These are phyloP conservation scores for Bombus waltoni DNA, from an alignment of 1,140 invertebrate genomes.

Conservation along the genomic window DNA sequence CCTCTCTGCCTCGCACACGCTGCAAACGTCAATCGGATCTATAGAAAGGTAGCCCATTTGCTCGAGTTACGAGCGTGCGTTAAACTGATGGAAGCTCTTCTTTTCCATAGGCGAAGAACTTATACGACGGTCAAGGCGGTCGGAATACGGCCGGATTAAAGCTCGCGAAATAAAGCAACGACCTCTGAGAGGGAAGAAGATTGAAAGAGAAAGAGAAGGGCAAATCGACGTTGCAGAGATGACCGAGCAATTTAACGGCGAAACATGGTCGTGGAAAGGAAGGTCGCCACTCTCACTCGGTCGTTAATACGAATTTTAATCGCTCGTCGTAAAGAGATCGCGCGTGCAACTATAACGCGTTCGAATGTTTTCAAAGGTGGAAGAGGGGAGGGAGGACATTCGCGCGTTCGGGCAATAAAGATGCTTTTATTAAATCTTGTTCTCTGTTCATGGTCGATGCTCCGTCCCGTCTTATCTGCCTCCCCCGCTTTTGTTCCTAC, in stretches of 20 bases:
- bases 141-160: slow-evolving; percentile 32
- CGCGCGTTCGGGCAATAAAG: slow-evolving; percentile 60
- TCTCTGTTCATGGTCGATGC: slow-evolving; percentile 15
- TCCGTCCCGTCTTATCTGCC: slow-evolving; percentile 29
- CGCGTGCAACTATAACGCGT: slow-evolving; percentile 19
- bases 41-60: slow-evolving; percentile 19
- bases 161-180: slow-evolving; percentile 53
- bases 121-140: slow-evolving; percentile 27
- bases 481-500: slow-evolving; percentile 28
- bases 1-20: too few relatives aligned
- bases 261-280: neutral
- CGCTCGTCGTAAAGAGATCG: slow-evolving; percentile 69
- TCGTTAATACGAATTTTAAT: slow-evolving; percentile 75
- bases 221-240: neutral
- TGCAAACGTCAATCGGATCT: slow-evolving; percentile 20
- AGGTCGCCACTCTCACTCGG: slow-evolving; percentile 17
- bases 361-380: neutral
- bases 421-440: slow-evolving; percentile 68
- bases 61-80: slow-evolving; percentile 48
- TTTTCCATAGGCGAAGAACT: slow-evolving; percentile 16
- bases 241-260: slow-evolving; percentile 7
- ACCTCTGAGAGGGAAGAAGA: neutral
- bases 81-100: slow-evolving; percentile 31
- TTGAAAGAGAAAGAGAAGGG: neutral
- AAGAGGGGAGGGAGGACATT: neutral